A percentile compares a stretch with the other conserved stretches of the same genome.
Conservation (phyloP, 2,797 vertebrate species). For the Acrossocheilus fasciatus region DNA sequence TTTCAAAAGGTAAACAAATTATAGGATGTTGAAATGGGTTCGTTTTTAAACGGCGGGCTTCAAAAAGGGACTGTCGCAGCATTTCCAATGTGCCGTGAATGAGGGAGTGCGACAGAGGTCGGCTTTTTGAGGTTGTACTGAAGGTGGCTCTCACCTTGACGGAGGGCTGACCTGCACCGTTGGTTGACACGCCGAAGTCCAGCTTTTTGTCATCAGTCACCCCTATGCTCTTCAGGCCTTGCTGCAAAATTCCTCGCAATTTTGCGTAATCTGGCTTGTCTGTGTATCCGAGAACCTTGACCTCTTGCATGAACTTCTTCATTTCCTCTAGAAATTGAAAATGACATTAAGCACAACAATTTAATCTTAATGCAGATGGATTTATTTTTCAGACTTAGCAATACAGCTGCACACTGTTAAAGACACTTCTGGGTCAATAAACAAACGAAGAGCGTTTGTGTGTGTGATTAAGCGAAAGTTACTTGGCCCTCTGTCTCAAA, state of each 20-base stretch:
- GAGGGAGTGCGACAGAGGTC: background rate
- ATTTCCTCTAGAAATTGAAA: slow-evolving; percentile 83
- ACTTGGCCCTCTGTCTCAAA: slow-evolving; percentile 6
- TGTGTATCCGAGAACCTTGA: slow-evolving; percentile 84
- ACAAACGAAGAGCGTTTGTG: background rate
- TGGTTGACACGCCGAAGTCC: slow-evolving; percentile 77
- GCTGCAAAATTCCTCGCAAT: slow-evolving; percentile 85
- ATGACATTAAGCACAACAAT: background rate
- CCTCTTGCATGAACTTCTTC: slow-evolving; percentile 87
- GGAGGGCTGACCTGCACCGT: slow-evolving; percentile 67
- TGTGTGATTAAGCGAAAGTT: slow-evolving; percentile 2
- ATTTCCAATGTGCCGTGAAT: slow-evolving; percentile 18
- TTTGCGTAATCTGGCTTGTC: slow-evolving; percentile 88
- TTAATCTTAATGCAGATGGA: slow-evolving; percentile 4
- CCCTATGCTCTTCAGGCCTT: slow-evolving; percentile 84
- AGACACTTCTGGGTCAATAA: slow-evolving; percentile 9
- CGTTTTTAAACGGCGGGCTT: slow-evolving; percentile 34
- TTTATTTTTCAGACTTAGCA: background rate
- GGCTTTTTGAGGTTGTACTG: background rate
- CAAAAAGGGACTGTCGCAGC: slow-evolving; percentile 8
- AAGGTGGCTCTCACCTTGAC: slow-evolving; percentile 69
- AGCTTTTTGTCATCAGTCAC: slow-evolving; percentile 85
- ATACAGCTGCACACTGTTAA: background rate
- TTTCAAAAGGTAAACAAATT: slow-evolving; percentile 66
- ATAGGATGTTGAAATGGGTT: slow-evolving; percentile 52